These are phyloP conservation scores for Colius striatus DNA, from an alignment of 2,113 vertebrate species.

Conservation along the genomic window DNA sequence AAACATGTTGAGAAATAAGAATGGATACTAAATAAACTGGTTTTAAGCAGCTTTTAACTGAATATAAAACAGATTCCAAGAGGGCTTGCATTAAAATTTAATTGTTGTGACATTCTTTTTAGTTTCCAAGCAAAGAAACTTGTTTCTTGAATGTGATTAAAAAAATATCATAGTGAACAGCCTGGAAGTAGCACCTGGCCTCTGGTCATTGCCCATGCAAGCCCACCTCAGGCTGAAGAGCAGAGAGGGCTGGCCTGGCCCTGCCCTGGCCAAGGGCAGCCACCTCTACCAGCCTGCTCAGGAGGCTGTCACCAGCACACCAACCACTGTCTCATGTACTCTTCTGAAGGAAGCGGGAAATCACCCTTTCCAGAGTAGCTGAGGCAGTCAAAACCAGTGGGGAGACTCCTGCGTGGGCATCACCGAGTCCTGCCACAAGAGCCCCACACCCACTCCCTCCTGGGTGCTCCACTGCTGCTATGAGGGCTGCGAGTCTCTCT, in stretches of 20 bases:
- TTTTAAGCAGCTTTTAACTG: not conserved
- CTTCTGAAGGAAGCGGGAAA: no score
- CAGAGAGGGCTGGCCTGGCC: no score
- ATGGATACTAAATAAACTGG: not conserved
- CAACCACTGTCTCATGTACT: not conserved
- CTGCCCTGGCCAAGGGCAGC: not conserved
- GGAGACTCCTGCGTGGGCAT: no score
- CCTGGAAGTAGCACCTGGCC: not conserved
- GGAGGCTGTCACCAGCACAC: not conserved
- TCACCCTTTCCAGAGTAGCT: no score
- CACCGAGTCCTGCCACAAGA: fast-evolving
- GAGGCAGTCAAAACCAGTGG: not conserved
- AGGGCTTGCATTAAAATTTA: not conserved
- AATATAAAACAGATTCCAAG: not conserved
- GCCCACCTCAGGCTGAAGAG: fast-evolving
- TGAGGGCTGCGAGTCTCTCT: no score
- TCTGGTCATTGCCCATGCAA: not conserved
- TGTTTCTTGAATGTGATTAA: not conserved
- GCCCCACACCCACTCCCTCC: not conserved
- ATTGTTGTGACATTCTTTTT: not conserved
- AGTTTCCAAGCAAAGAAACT: not conserved
- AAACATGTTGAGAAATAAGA: not conserved
- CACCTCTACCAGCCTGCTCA: no score
- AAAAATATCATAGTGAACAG: not conserved
- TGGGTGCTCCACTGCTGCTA: not conserved